phyloP scores from a whole-genome alignment of 1,140 invertebrate species.

The Apis dorsata region DNA sequence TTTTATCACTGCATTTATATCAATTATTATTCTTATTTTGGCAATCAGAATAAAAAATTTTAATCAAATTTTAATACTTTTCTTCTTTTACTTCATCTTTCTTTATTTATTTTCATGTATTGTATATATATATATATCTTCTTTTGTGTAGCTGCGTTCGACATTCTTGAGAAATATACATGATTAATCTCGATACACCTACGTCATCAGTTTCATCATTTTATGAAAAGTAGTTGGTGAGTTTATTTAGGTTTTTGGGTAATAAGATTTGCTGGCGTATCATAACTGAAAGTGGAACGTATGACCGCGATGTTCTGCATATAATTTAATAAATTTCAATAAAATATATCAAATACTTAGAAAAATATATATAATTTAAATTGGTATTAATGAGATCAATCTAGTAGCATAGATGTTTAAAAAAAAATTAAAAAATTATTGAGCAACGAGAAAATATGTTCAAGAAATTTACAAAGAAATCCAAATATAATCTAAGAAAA shows the following conservation, averaged over 20 bases:
- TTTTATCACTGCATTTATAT: too few species aligned
- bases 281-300: slow-evolving; percentile 1
- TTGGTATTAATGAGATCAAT: too few species aligned
- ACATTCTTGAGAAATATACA: not conserved
- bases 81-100: too few species aligned
- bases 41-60: too few species aligned
- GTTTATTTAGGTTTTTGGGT: slow-evolving; percentile 8
- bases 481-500: too few species aligned
- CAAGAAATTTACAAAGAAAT: not conserved
- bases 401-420: too few species aligned
- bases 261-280: slow-evolving; percentile 4
- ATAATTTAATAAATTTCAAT: not conserved
- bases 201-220: slow-evolving; percentile 5
- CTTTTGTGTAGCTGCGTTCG: not conserved
- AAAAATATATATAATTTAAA: not conserved
- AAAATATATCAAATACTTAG: not conserved
- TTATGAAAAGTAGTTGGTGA: not conserved
- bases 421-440: too few species aligned
- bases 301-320: not conserved
- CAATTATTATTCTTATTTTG: too few species aligned
- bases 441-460: not conserved
- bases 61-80: too few species aligned
- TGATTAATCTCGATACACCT: not conserved
- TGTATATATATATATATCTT: too few species aligned
- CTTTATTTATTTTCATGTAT: too few species aligned